phyloP scores from a whole-genome alignment of 2,888 invertebrate species.

The Aporophyla lueneburgensis region DNA sequence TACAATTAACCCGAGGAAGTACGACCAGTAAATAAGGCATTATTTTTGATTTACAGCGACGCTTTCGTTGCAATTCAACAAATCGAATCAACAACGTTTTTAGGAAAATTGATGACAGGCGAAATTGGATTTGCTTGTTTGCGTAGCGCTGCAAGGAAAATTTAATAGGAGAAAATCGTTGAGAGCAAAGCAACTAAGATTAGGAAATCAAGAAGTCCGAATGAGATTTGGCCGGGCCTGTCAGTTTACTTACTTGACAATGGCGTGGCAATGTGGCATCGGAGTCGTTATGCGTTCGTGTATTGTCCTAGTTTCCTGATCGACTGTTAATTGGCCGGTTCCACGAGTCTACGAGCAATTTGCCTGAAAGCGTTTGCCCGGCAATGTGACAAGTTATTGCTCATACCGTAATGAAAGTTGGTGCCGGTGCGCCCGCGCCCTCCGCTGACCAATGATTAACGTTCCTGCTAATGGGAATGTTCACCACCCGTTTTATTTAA shows the following conservation, averaged over 20 bases:
- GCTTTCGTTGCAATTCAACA: conserved; percentile 50
- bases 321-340: conserved; percentile 61
- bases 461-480: conserved; percentile 71
- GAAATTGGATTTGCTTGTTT: conserved; percentile 73
- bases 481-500: conserved; percentile 66
- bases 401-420: conserved; percentile 72
- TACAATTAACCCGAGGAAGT: conserved; percentile 49
- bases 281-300: conserved; percentile 40
- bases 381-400: conserved; percentile 67
- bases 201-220: conserved; percentile 61
- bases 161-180: conserved; percentile 67
- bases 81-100: conserved; percentile 63
- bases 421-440: conserved; percentile 45
- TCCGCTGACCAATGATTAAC: conserved; percentile 68
- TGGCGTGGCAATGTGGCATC: conserved; percentile 5
- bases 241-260: conserved; percentile 42
- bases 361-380: conserved; percentile 69
- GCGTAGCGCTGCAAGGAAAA: conserved; percentile 54
- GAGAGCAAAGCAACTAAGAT: conserved; percentile 56
- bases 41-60: conserved; percentile 46
- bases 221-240: conserved; percentile 37
- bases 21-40: conserved; percentile 48
- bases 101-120: conserved; percentile 66
- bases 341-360: conserved; percentile 66
- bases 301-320: conserved; percentile 64